Percentiles rank a stretch among this genome's conserved stretches.
phyloP scores from a whole-genome alignment of 1,140 invertebrate species.

The Vanessa tameamea region DNA sequence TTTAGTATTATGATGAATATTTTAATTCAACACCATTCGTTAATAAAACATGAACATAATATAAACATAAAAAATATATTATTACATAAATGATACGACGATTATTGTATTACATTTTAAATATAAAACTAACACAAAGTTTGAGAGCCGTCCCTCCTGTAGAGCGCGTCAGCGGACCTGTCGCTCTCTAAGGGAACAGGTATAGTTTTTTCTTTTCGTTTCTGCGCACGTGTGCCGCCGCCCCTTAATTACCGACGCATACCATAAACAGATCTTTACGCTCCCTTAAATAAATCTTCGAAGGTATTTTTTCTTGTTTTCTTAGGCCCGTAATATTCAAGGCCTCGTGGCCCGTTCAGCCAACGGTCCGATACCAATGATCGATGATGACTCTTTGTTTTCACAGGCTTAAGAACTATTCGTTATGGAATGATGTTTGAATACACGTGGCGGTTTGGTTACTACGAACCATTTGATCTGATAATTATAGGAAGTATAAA shows the following conservation, averaged over 20 bases:
- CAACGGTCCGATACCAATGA: slow-evolving; percentile 56
- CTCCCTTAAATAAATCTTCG: slow-evolving; percentile 80
- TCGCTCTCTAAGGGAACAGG: slow-evolving; percentile 71
- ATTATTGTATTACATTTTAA: background rate
- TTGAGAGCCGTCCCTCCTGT: slow-evolving; percentile 55
- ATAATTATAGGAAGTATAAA: background rate
- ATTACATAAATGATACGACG: background rate
- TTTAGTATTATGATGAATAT: no score
- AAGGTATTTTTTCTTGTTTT: slow-evolving; percentile 70
- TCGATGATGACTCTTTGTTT: slow-evolving; percentile 74
- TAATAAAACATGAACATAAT: no score
- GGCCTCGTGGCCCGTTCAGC: slow-evolving; percentile 36
- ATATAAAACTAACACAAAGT: slow-evolving; percentile 33
- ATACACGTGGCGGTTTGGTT: background rate
- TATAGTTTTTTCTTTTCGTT: slow-evolving; percentile 74
- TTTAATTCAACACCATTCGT: no score
- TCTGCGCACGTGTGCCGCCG: slow-evolving; percentile 74
- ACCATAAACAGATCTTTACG: slow-evolving; percentile 81
- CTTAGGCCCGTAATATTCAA: slow-evolving; percentile 51
- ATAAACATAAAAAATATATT: no score
- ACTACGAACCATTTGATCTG: background rate
- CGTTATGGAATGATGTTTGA: slow-evolving; percentile 25
- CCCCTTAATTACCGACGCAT: slow-evolving; percentile 79
- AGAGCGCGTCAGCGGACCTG: slow-evolving; percentile 74
- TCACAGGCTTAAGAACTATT: slow-evolving; percentile 51